These are phyloP conservation scores for Spodoptera litura DNA, from an alignment of 1,140 invertebrate genomes.

Conservation along the genomic window DNA sequence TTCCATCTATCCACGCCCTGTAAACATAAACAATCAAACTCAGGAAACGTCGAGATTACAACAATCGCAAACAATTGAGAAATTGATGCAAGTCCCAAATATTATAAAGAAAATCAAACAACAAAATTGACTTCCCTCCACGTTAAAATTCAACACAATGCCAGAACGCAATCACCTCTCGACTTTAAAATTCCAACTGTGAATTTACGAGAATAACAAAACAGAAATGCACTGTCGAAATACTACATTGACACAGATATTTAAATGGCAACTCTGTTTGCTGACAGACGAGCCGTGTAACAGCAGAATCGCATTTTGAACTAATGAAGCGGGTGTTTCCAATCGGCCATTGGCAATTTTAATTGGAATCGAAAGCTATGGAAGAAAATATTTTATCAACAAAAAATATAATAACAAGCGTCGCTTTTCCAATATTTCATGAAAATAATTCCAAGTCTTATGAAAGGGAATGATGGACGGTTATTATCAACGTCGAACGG, in stretches of 20 bases:
- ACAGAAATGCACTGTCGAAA: conserved; percentile 35
- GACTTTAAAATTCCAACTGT: conserved; percentile 35
- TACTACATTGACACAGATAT: conserved; percentile 42
- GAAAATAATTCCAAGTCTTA: neutral
- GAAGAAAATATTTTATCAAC: conserved; percentile 19
- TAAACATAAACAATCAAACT: conserved; percentile 16
- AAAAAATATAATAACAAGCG: neutral
- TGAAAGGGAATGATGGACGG: neutral
- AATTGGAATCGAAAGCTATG: conserved; percentile 36
- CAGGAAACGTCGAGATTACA: neutral
- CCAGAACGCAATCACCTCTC: conserved; percentile 28
- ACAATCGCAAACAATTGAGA: conserved; percentile 1
- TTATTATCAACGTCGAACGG: too few relatives aligned
- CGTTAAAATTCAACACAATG: conserved; percentile 16
- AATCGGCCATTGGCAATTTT: conserved; percentile 21
- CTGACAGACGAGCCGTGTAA: conserved; percentile 28
- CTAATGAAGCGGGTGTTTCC: conserved; percentile 32
- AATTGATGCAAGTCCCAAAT: conserved; percentile 6
- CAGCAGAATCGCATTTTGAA: conserved; percentile 20
- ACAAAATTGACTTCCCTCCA: conserved; percentile 1
- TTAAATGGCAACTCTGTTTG: conserved; percentile 39
- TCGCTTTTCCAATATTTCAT: neutral
- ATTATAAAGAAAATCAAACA: conserved; percentile 22
- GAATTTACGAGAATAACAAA: conserved; percentile 22
- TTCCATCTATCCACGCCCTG: conserved; percentile 19